These are phyloP conservation scores for Uropsilus gracilis DNA, from an alignment of 2,113 vertebrate species.

Conservation along the genomic window DNA sequence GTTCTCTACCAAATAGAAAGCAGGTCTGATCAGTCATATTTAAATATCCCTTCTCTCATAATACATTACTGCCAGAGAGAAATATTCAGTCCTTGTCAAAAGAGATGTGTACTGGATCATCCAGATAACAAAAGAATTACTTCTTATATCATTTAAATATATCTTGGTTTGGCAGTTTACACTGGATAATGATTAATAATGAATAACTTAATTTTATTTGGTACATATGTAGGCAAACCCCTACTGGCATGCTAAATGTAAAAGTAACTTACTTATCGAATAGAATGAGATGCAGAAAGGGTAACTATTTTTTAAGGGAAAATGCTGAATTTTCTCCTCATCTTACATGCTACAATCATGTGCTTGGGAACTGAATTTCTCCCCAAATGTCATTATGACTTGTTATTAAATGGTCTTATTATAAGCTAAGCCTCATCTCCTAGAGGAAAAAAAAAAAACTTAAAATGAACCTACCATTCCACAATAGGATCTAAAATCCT, in stretches of 20 bases:
- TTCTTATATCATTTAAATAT: constrained; percentile 41
- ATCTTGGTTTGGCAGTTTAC: neutral
- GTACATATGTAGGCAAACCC: neutral
- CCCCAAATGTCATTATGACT: constrained; percentile 61
- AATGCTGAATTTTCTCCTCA: neutral
- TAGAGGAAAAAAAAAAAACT: constrained; percentile 38
- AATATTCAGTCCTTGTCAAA: neutral
- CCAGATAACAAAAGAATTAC: neutral
- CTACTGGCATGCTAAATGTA: neutral
- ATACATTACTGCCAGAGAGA: neutral
- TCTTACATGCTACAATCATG: constrained; percentile 41
- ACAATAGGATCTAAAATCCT: constrained; percentile 61
- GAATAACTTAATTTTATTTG: constrained; percentile 12
- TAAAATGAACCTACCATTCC: constrained; percentile 74
- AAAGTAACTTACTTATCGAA: neutral
- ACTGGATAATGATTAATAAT: constrained; percentile 6
- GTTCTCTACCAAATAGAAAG: neutral
- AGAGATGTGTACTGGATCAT: neutral
- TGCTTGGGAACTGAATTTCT: constrained; percentile 68
- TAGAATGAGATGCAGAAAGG: neutral
- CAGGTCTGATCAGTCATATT: neutral
- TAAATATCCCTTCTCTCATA: neutral
- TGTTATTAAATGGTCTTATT: constrained; percentile 59
- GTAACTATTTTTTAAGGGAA: no score
- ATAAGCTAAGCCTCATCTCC: constrained; percentile 54